A percentile compares a stretch with the other conserved stretches of the same genome.
These are phyloP conservation scores for Puntigrus tetrazona DNA, from an alignment of 2,113 vertebrate species.

Conservation along the genomic window DNA sequence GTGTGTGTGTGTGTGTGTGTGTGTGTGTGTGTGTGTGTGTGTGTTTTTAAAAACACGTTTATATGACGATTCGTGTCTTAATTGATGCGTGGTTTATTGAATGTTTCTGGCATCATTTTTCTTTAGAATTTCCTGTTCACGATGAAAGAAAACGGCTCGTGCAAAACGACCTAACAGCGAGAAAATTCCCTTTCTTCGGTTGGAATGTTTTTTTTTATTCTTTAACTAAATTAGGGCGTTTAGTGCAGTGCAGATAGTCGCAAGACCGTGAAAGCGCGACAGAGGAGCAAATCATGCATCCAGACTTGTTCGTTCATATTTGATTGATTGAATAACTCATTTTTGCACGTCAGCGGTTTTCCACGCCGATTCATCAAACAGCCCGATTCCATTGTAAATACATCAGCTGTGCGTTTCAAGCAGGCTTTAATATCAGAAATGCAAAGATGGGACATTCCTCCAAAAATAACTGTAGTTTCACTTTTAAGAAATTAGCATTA, in stretches of 20 bases:
- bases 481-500: conserved; percentile 38
- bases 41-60: neutral
- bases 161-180: neutral
- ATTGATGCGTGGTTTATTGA: neutral
- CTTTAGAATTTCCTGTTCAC: neutral
- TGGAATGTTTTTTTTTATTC: neutral
- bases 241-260: no score
- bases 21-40: no score
- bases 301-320: conserved; percentile 40
- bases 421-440: conserved; percentile 23
- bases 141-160: neutral
- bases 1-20: no score
- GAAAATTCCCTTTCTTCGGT: neutral
- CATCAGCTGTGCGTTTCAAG: neutral
- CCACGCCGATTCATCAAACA: conserved; percentile 24
- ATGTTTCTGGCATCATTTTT: conserved; percentile 3
- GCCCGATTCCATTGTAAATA: conserved; percentile 43
- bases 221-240: neutral
- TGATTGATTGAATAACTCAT: neutral
- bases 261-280: neutral
- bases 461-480: conserved; percentile 18
- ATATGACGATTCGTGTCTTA: neutral
- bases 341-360: conserved; percentile 20
- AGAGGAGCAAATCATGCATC: neutral
- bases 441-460: conserved; percentile 12